phyloP scores from a whole-genome alignment of 2,888 invertebrate species.

The Lithophane socia region DNA sequence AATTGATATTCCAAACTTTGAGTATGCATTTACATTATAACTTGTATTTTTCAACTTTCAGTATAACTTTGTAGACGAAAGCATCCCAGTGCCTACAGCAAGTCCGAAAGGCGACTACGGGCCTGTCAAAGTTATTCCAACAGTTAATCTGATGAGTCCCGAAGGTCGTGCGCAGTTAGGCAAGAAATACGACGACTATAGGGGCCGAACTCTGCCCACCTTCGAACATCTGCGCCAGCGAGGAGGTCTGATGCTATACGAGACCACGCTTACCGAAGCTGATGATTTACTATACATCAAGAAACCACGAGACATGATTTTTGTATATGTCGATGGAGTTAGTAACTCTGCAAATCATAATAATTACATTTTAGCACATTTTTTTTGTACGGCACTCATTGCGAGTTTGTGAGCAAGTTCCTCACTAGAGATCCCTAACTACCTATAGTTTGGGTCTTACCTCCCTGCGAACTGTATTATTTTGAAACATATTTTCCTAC shows the following conservation, averaged over 20 bases:
- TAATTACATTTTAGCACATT: neutral
- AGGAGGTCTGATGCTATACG: slow-evolving; percentile 92
- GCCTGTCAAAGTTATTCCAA: slow-evolving; percentile 87
- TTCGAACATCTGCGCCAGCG: slow-evolving; percentile 92
- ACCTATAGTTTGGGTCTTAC: neutral
- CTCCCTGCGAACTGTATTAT: neutral
- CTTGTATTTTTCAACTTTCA: slow-evolving; percentile 64
- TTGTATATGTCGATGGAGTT: slow-evolving; percentile 92
- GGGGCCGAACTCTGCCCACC: slow-evolving; percentile 86
- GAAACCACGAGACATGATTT: slow-evolving; percentile 92
- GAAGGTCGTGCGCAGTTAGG: slow-evolving; percentile 78
- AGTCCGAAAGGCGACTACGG: slow-evolving; percentile 93
- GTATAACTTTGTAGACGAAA: slow-evolving; percentile 84
- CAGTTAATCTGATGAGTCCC: slow-evolving; percentile 85
- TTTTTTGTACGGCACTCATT: neutral
- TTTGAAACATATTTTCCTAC: neutral
- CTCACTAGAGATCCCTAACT: neutral
- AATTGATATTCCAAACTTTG: neutral
- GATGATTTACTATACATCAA: slow-evolving; percentile 86
- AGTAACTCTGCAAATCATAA: slow-evolving; percentile 61
- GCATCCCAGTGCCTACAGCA: slow-evolving; percentile 88
- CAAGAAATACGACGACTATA: slow-evolving; percentile 75
- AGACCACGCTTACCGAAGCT: slow-evolving; percentile 83
- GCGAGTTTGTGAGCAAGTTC: neutral
- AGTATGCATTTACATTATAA: neutral